Percentiles rank a stretch among this genome's conserved stretches.
phyloP scores from a whole-genome alignment of 1,140 invertebrate species.

The Brachionus paranguensis region DNA sequence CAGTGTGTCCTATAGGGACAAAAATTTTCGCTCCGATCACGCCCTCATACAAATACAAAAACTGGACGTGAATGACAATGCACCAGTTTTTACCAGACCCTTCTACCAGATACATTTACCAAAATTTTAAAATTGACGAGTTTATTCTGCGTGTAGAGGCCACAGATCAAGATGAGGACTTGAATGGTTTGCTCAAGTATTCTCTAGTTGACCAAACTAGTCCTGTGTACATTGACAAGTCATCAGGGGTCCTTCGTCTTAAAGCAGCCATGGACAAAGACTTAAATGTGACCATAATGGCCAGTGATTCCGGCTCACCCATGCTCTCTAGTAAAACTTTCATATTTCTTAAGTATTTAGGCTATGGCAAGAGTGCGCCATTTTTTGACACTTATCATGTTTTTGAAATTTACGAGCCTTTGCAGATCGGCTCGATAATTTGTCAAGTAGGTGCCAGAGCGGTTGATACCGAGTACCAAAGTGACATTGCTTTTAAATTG shows the following conservation, averaged over 20 bases:
- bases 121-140: neutral
- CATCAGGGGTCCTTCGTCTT: neutral
- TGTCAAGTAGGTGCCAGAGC: neutral
- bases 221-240: neutral
- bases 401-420: neutral
- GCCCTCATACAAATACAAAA: constrained; percentile 19
- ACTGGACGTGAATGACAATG: constrained; percentile 14
- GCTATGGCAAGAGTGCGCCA: neutral
- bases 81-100: neutral
- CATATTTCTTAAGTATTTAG: neutral
- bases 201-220: neutral
- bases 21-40: constrained; percentile 2
- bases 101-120: neutral
- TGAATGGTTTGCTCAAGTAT: neutral
- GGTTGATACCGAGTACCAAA: neutral
- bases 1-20: neutral
- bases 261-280: neutral
- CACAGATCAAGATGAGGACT: neutral
- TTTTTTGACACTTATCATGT: neutral
- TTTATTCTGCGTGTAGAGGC: neutral
- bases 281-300: neutral
- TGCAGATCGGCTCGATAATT: neutral
- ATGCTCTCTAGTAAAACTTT: neutral
- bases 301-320: neutral
- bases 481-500: neutral